Evolutionary conservation across 2,888 invertebrate genomes (phyloP), one percentile per base, ranked within the genome.

Genomic region (Phrixothrix hirtus): DNA sequence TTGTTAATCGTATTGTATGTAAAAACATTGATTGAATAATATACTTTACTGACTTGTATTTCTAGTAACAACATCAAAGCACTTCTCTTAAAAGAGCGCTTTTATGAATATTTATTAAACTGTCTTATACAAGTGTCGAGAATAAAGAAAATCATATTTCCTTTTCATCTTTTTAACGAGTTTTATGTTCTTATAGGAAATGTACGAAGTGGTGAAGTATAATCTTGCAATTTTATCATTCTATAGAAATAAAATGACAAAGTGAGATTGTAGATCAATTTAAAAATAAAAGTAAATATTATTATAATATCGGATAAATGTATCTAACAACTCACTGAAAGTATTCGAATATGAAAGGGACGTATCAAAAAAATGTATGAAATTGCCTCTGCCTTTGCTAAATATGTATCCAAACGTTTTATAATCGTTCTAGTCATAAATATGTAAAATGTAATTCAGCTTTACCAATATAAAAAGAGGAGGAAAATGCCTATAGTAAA

Each of bases 81-180:
- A 17, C 30, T 47, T 31, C 13, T 32, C 11, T 13, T 38, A 31
- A 39, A 47, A 39, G 34, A 14, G 27, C 26, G 15, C 32, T 41
- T 48, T 42, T 35, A 48, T 48, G 41, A 48, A 48, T 48, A 48
- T 48, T 48, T 48, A 48, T 41, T 48, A 48, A 48, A 48, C 48
- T 35, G 48, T 41, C 41, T 41, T 34, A 21, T 48, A 26, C 41
- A 48, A 48, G 39, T 48, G 41, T 31, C 34, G 32, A 35, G 42
- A 41, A 39, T 42, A 48, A 47, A 39, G 41, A 41, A 48, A 48
- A 41, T 41, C 48, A 42, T 48, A 41, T 48, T 48, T 48, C 12
- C 48, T 41, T 48, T 48, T 48, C 35, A 48, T 48, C 41, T 48
- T 42, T 48, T 48, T 48, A 48, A 48, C 48, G 48, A 48, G 41